phyloP scores from a whole-genome alignment of 2,888 invertebrate genomes.

The Sarcophaga caerulescens region DNA sequence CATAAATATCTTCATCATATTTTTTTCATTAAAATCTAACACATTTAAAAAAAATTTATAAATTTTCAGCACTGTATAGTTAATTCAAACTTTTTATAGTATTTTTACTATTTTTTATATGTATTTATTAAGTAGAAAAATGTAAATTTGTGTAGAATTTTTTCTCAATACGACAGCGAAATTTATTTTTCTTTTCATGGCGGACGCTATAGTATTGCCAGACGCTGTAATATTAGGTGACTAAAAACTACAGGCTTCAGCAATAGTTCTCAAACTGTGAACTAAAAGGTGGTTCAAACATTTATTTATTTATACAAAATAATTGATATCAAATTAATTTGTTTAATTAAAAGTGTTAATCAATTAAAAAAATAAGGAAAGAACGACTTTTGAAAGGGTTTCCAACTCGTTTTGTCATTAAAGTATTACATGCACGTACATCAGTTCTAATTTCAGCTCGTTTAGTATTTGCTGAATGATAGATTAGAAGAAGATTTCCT shows the following conservation, averaged over 20 bases:
- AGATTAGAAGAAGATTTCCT: too few relatives aligned
- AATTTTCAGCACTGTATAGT: constrained; percentile 25
- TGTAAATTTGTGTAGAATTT: constrained; percentile 53
- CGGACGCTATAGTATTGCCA: constrained; percentile 62
- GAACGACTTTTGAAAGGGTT: too few relatives aligned
- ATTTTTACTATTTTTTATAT: constrained; percentile 50
- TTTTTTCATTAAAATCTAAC: constrained; percentile 69
- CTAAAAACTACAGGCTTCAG: neutral
- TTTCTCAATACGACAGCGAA: constrained; percentile 59
- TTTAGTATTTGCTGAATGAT: too few relatives aligned
- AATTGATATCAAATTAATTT: too few relatives aligned
- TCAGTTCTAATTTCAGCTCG: too few relatives aligned
- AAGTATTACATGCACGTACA: too few relatives aligned
- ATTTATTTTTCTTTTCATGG: constrained; percentile 62
- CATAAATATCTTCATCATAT: constrained; percentile 76
- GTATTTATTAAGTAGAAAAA: constrained; percentile 47
- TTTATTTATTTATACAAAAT: too few relatives aligned
- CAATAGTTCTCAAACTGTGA: constrained; percentile 22
- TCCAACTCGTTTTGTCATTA: too few relatives aligned
- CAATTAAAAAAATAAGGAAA: too few relatives aligned
- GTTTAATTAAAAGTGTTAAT: too few relatives aligned
- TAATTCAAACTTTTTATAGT: constrained; percentile 40
- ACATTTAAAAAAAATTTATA: constrained; percentile 38
- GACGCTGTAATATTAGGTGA: neutral
- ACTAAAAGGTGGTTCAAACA: neutral